These are phyloP conservation scores for Drosophila serrata DNA, from an alignment of 1,140 invertebrate genomes.

Conservation along the genomic window DNA sequence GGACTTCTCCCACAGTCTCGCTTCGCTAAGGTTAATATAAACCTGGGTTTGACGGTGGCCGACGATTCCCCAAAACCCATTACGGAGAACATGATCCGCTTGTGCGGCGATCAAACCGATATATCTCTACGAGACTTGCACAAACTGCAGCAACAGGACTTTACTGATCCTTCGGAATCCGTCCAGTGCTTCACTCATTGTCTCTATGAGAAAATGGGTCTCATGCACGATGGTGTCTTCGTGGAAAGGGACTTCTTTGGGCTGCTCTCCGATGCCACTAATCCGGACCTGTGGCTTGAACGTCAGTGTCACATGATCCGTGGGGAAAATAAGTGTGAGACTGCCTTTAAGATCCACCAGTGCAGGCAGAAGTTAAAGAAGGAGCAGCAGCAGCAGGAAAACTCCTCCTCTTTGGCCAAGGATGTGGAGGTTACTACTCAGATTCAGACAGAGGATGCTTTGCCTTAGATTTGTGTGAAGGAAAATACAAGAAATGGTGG, in stretches of 20 bases:
- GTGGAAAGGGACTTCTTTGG: conserved; percentile 49
- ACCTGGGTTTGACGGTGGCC: conserved; percentile 47
- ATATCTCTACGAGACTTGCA: conserved; percentile 48
- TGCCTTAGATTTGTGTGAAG: not conserved
- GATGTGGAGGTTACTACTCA: conserved; percentile 26
- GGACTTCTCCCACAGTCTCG: conserved; percentile 18
- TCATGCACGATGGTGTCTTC: conserved; percentile 58
- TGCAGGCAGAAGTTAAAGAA: conserved; percentile 40
- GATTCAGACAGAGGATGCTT: not conserved
- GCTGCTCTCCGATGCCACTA: conserved; percentile 29
- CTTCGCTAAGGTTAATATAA: conserved; percentile 56
- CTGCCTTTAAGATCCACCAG: conserved; percentile 55
- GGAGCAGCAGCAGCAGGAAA: conserved; percentile 19
- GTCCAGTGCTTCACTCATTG: conserved; percentile 63
- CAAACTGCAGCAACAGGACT: conserved; percentile 43
- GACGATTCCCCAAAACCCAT: conserved; percentile 43
- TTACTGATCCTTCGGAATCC: conserved; percentile 29
- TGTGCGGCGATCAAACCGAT: conserved; percentile 55
- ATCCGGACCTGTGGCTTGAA: conserved; percentile 31
- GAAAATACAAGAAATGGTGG: not conserved
- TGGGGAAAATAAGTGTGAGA: conserved; percentile 57
- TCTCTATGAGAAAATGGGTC: conserved; percentile 62
- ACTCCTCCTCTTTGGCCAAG: not conserved
- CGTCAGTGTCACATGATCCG: conserved; percentile 40
- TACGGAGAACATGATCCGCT: conserved; percentile 53